A percentile compares a stretch with the other conserved stretches of the same genome.
Evolutionary conservation across 2,797 vertebrate species (phyloP).

Genomic region (Sebastolobus altivelis): DNA sequence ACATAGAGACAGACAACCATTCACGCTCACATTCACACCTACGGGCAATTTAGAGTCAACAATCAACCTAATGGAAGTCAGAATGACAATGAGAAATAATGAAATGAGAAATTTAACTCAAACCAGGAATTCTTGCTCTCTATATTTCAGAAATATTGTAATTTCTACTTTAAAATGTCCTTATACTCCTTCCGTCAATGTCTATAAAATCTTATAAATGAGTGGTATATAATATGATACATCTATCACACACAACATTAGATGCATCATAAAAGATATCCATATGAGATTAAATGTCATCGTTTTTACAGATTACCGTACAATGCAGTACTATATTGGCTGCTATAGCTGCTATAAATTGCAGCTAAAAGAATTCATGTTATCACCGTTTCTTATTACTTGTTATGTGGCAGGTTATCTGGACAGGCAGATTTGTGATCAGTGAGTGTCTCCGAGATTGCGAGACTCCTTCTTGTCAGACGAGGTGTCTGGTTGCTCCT

Average conservation of each 20-base stretch:
- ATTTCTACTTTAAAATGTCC: neutral
- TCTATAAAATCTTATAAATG: neutral
- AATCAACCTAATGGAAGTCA: too few species aligned
- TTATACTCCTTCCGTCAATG: neutral
- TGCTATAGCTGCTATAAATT: neutral
- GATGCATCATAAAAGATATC: neutral
- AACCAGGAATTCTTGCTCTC: neutral
- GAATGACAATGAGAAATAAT: too few species aligned
- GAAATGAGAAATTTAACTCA: neutral
- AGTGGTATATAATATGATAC: too few species aligned
- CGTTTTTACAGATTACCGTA: neutral
- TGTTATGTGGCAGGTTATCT: neutral
- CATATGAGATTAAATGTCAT: neutral
- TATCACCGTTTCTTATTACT: neutral
- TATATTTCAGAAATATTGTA: neutral
- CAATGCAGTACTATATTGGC: neutral
- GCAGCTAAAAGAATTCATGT: neutral
- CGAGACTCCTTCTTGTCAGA: conserved; percentile 22
- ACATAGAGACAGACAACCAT: too few species aligned
- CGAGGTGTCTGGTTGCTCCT: conserved; percentile 36
- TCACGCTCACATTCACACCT: too few species aligned
- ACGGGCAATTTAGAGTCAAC: too few species aligned
- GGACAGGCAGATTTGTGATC: neutral
- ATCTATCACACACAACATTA: neutral
- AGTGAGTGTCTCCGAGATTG: neutral